These are phyloP conservation scores for Sarotherodon lohbergeri DNA, from an alignment of 2,113 vertebrate genomes.

Conservation along the genomic window DNA sequence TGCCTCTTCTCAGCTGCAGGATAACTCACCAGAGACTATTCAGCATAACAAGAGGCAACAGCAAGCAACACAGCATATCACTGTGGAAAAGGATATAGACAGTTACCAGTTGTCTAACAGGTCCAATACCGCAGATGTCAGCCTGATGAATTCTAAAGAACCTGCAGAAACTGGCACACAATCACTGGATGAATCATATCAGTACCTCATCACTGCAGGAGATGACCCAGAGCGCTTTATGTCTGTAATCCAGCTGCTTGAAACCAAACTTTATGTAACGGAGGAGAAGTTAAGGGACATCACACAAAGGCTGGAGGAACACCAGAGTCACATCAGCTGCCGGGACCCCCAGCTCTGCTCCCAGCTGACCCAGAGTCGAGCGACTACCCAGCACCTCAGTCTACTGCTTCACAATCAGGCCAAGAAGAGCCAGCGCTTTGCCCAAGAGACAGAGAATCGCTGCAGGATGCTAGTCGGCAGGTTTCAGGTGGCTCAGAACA, in stretches of 20 bases:
- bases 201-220: constrained; percentile 28
- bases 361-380: constrained; percentile 78
- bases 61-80: background rate
- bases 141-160: constrained; percentile 66
- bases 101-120: constrained; percentile 54
- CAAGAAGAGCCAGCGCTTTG: constrained; percentile 61
- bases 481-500: constrained; percentile 73
- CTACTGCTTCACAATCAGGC: constrained; percentile 81
- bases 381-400: constrained; percentile 73
- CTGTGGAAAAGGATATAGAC: constrained; percentile 18
- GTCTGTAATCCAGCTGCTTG: constrained; percentile 84
- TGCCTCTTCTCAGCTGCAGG: constrained; percentile 9
- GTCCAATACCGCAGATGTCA: constrained; percentile 19
- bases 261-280: constrained; percentile 85
- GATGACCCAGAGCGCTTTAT: constrained; percentile 78
- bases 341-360: constrained; percentile 62
- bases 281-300: constrained; percentile 89
- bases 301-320: constrained; percentile 80
- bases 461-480: constrained; percentile 71
- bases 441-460: constrained; percentile 45
- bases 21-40: constrained; percentile 37
- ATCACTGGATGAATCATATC: constrained; percentile 69
- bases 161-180: constrained; percentile 4
- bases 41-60: constrained; percentile 35
- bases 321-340: constrained; percentile 74